phyloP scores from a whole-genome alignment of 1,140 invertebrate genomes.

The Pentalonia nigronervosa region DNA sequence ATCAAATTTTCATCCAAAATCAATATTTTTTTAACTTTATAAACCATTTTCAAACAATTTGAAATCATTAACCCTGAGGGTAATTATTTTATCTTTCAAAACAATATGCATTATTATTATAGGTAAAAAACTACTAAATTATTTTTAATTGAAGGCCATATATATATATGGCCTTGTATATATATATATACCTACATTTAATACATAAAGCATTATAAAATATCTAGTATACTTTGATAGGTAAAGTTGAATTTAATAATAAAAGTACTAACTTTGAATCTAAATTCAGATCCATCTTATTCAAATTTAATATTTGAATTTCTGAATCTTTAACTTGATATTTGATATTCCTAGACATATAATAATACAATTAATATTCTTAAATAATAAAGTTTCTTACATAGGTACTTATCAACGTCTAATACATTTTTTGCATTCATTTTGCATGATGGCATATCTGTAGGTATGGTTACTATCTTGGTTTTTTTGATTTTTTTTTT shows the following conservation, averaged over 20 bases:
- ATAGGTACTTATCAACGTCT: background rate
- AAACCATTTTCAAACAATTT: background rate
- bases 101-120: background rate
- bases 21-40: background rate
- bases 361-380: background rate
- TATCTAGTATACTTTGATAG: no score
- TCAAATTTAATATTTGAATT: background rate
- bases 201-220: no score
- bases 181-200: no score
- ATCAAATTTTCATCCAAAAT: background rate
- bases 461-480: background rate
- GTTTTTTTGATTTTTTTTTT: background rate
- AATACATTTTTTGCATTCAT: background rate
- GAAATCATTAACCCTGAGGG: background rate
- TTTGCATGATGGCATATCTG: background rate
- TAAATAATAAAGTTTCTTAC: background rate
- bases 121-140: background rate
- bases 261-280: background rate
- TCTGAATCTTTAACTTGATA: background rate
- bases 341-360: background rate
- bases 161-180: no score
- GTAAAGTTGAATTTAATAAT: background rate
- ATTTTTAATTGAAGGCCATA: background rate
- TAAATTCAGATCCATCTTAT: background rate
- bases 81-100: background rate